These are phyloP conservation scores for Salpingus planirostris DNA, from an alignment of 2,888 invertebrate species.

Conservation along the genomic window DNA sequence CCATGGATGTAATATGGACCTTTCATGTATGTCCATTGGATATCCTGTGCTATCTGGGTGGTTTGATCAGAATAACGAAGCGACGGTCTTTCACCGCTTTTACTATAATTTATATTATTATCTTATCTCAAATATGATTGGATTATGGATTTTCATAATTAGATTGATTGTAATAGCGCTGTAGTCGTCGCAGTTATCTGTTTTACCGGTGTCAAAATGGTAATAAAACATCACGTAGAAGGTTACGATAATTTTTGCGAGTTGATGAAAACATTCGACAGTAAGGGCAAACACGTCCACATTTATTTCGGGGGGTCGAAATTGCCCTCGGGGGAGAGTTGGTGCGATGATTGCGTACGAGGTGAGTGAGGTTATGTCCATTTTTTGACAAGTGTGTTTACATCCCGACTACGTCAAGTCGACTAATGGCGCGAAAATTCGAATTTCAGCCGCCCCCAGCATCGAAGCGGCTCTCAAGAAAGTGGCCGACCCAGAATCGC, in stretches of 20 bases:
- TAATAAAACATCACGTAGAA: slow-evolving; percentile 41
- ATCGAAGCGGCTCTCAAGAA: slow-evolving; percentile 58
- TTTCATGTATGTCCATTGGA: no score
- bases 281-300: slow-evolving; percentile 40
- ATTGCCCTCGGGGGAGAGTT: slow-evolving; percentile 60
- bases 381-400: no score
- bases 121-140: no score
- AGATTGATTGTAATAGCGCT: background rate
- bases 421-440: no score
- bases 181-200: slow-evolving; percentile 1
- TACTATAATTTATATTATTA: no score
- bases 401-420: no score
- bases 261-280: slow-evolving; percentile 47
- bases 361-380: slow-evolving; percentile 46
- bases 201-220: no score
- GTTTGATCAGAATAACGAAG: no score
- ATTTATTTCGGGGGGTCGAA: slow-evolving; percentile 61
- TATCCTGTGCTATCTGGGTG: no score
- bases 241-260: slow-evolving; percentile 56
- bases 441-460: slow-evolving; percentile 61
- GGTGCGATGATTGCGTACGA: slow-evolving; percentile 83
- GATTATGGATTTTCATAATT: no score
- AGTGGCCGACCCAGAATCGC: slow-evolving; percentile 48
- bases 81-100: no score
- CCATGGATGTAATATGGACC: no score